phyloP scores from a whole-genome alignment of 1,140 invertebrate species.

The Ostrea edulis region DNA sequence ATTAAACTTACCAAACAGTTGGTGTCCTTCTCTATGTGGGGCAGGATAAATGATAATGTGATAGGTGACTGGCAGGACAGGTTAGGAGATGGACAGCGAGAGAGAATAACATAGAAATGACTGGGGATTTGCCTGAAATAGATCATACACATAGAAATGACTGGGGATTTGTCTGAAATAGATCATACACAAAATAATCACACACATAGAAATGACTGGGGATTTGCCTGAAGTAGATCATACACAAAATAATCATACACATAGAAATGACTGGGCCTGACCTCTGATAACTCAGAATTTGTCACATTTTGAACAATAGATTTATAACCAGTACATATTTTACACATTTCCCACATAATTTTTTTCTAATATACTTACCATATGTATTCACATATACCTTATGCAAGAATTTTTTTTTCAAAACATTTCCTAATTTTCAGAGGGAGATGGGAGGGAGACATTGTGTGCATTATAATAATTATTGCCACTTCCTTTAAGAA shows the following conservation, averaged over 20 bases:
- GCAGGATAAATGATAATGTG: slow-evolving; percentile 64
- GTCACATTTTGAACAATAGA: no score
- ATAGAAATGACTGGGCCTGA: neutral
- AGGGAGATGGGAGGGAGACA: no score
- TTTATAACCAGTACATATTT: no score
- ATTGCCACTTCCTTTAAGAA: no score
- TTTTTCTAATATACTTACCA: no score
- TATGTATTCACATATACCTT: no score
- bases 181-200: no score
- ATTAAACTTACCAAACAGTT: slow-evolving; percentile 59
- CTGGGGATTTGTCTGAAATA: neutral
- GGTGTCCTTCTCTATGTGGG: slow-evolving; percentile 46
- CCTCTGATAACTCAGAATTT: no score
- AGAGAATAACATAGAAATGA: slow-evolving; percentile 61
- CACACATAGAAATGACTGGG: neutral
- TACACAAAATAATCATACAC: neutral
- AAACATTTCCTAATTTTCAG: no score
- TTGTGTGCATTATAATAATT: no score
- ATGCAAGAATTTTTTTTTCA: no score
- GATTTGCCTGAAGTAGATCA: neutral
- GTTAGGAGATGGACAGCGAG: slow-evolving; percentile 33
- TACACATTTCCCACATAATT: no score
- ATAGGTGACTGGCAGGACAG: slow-evolving; percentile 42
- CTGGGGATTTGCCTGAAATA: neutral
- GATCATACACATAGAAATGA: neutral